Base-by-base conservation (phyloP, 2,113 vertebrate species). In the Heterotis niloticus region DNA sequence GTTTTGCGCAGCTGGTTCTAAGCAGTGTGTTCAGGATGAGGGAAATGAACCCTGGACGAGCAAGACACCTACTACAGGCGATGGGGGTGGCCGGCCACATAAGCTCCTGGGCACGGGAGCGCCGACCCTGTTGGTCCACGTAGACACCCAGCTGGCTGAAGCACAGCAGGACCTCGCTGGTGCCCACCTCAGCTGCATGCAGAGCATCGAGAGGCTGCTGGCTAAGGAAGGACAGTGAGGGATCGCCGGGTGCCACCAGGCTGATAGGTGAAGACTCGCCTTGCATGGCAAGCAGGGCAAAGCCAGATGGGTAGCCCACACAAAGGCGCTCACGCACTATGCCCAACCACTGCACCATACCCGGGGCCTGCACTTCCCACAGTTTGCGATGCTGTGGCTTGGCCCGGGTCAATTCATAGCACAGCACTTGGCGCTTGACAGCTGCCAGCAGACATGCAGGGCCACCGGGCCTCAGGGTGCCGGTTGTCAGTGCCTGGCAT, bases 51-150 rank as follows among this genome's bases (percentile, higher is more conserved):
- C 34, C 34, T n/a, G 34, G 34, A 23, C 10, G 10, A 24, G 13
- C 20, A 28, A 65, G 0, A 20, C 60, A 96, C 96, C 83, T 97
- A 99, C 98, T 96, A 92, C 96, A 99, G 78, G 97, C 96, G 4
- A 96, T 89, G 14, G 97, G 96, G 69, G 91, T 92, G 81, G 96
- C 93, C 72, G 97, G 96, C 98, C 98, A 99, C 98, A 99, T 99
- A 85, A 99, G 93, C 89, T 99, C 98, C 93, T 95, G 95, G 77
- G 90, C 89, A 70, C 96, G 90, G 64, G 96, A 94, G 82, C 98
- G 92, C 68, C 96, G 95, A 20, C 98, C 98, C 87, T 95, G 95
- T 0, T 91, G 91, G 85, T 99, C 96, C 91, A 99, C 98, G 81
- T 98, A 99, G 85, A 99, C 78, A 81, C 96, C 98, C 83, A 98